These are phyloP conservation scores for Heliconius ismenius DNA, from an alignment of 2,888 invertebrate species.

Conservation along the genomic window DNA sequence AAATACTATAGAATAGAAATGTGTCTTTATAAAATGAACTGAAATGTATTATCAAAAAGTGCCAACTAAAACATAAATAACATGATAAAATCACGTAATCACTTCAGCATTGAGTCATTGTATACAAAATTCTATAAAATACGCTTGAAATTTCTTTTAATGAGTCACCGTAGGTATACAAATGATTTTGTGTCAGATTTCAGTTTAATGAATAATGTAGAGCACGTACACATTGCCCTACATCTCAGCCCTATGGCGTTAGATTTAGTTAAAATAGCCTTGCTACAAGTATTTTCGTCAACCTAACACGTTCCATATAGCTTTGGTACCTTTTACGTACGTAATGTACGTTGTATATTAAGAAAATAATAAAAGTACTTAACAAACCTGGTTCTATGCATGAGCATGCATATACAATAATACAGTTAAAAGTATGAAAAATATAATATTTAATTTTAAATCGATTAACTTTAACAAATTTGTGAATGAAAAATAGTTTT, in stretches of 20 bases:
- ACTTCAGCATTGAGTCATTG: slow-evolving; percentile 39
- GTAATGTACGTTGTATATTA: neutral
- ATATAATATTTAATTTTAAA: neutral
- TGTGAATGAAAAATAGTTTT: no score
- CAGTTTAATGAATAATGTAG: slow-evolving; percentile 76
- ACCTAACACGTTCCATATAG: neutral
- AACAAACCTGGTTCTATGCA: no score
- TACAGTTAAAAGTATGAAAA: neutral
- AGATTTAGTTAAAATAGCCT: slow-evolving; percentile 45
- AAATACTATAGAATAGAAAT: neutral
- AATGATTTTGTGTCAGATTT: slow-evolving; percentile 75
- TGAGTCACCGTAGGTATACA: slow-evolving; percentile 65
- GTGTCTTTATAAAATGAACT: neutral
- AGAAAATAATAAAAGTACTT: no score
- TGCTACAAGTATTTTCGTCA: slow-evolving; percentile 16
- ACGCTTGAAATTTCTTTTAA: slow-evolving; percentile 62
- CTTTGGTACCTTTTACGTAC: neutral
- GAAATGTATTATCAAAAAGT: neutral
- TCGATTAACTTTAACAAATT: neutral
- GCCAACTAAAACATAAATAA: slow-evolving; percentile 20
- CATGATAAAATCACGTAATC: slow-evolving; percentile 24
- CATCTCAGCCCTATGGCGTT: slow-evolving; percentile 51
- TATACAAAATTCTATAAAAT: slow-evolving; percentile 47
- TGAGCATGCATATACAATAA: no score
- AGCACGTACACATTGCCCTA: slow-evolving; percentile 65